Evolutionary conservation across 1,140 invertebrate genomes (phyloP), one percentile per base, ranked within the genome.

Genomic region (Apolygus lucorum): DNA sequence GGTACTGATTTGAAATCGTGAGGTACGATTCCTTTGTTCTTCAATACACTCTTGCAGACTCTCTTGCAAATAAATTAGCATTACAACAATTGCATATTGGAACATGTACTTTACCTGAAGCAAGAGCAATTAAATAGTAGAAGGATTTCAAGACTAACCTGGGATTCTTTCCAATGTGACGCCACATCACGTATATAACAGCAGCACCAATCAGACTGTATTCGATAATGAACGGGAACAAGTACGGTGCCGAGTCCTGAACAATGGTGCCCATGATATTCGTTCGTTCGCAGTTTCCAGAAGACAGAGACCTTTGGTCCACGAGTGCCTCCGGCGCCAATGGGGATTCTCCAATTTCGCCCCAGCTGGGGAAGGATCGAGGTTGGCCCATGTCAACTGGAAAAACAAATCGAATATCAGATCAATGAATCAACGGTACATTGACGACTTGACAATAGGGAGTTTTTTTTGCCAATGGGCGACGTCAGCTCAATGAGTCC

Each of bases 111-210:
- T n/a, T n/a, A n/a, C n/a, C n/a, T n/a, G n/a, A n/a, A n/a, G n/a
- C n/a, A n/a, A n/a, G n/a, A n/a, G n/a, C n/a, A n/a, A n/a, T n/a
- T n/a, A n/a, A n/a, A n/a, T n/a, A n/a, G n/a, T n/a, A n/a, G n/a
- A n/a, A n/a, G n/a, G n/a, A 64, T 25, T 29, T 34, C n/a, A 63
- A 24, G 63, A 34, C 67, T 79, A 81, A 86, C 82, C 85, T 86
- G 1, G 90, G 88, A 79, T 91, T 88, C 74, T 90, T 86, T 42
- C 92, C 92, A 78, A 96, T 95, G 79, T 95, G 93, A 76, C 91
- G 91, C 95, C 95, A 98, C 88, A 98, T 97, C 54, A 98, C 92
- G 78, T 96, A 98, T 75, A 98, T 90, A 25, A 99, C 93, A 64
- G 95, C 95, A 25, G 96, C 95, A 22, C 93, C 95, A 77, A 99